Conservation (phyloP, 1,140 invertebrate genomes). For the Berghia stephanieae region DNA sequence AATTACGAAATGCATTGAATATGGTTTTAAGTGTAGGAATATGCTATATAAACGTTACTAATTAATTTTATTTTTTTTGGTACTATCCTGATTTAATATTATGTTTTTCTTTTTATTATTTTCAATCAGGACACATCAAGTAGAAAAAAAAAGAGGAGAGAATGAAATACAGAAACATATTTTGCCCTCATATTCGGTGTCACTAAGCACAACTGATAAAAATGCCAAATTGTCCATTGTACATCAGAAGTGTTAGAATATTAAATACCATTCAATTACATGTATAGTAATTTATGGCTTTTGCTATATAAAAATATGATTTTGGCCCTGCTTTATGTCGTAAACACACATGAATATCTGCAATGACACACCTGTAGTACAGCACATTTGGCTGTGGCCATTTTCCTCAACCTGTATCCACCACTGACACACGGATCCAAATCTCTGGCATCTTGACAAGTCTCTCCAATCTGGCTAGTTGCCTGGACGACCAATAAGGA, state of each 20-base stretch:
- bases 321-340: background rate
- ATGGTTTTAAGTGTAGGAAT: too few relatives aligned
- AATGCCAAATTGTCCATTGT: too few relatives aligned
- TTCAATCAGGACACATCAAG: background rate
- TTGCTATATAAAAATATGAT: background rate
- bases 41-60: too few relatives aligned
- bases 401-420: slow-evolving; percentile 46
- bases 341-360: background rate
- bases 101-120: too few relatives aligned
- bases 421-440: slow-evolving; percentile 54
- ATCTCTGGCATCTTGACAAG: slow-evolving; percentile 52
- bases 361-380: slow-evolving; percentile 51
- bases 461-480: slow-evolving; percentile 36
- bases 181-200: background rate
- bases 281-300: background rate
- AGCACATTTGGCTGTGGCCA: slow-evolving; percentile 55
- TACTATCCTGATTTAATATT: too few relatives aligned
- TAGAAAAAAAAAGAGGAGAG: background rate
- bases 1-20: too few relatives aligned
- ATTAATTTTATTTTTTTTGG: too few relatives aligned
- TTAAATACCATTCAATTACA: too few relatives aligned
- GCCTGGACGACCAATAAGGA: slow-evolving; percentile 32
- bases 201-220: background rate
- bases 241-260: too few relatives aligned
- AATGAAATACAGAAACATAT: background rate